Evolutionary conservation across 2,797 vertebrate species (phyloP).

Genomic region (Graptemys geographica): DNA sequence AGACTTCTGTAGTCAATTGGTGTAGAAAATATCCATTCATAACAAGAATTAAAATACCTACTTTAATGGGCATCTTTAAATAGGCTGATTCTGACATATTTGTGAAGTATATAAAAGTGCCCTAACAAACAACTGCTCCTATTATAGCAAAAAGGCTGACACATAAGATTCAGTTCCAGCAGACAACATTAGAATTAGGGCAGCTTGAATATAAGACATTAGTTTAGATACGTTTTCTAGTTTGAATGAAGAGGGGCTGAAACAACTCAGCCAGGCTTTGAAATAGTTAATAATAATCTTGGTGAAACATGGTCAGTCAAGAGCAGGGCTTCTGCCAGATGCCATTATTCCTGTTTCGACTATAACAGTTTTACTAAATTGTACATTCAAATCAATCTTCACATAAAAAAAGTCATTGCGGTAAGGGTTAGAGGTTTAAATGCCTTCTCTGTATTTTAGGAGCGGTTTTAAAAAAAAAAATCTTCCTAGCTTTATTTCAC

Average conservation of each 20-base stretch:
- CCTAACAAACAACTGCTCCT: neutral
- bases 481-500: neutral
- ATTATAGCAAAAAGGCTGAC: neutral
- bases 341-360: neutral
- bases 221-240: neutral
- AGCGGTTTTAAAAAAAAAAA: neutral
- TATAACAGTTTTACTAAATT: neutral
- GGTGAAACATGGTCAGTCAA: neutral
- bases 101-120: neutral
- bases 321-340: neutral
- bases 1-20: neutral
- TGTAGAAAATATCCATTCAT: neutral
- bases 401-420: neutral
- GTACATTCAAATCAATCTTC: neutral
- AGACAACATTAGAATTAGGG: neutral
- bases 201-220: neutral
- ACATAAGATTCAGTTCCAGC: neutral
- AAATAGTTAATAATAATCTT: slow-evolving; percentile 5
- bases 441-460: neutral
- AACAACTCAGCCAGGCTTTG: neutral
- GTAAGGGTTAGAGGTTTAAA: neutral
- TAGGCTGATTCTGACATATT: neutral
- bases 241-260: neutral
- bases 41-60: neutral
- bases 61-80: neutral